Conservation (phyloP, 2,113 vertebrate species). For the Orcinus orca region DNA sequence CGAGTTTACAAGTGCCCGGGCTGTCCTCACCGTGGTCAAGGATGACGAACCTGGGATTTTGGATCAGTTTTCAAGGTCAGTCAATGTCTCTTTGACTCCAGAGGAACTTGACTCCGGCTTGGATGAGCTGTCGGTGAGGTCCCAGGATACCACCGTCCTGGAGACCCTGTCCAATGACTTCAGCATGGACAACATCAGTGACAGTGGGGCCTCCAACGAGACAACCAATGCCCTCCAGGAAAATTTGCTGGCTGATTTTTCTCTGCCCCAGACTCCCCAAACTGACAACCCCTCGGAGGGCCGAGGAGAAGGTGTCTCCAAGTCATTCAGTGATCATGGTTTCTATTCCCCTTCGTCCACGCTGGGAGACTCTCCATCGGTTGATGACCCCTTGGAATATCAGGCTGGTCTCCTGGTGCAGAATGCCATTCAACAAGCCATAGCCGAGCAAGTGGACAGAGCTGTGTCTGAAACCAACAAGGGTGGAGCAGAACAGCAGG, state of each 20-base stretch:
- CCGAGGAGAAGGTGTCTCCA: slow-evolving; percentile 81
- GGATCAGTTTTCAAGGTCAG: slow-evolving; percentile 83
- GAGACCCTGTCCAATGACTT: slow-evolving; percentile 92
- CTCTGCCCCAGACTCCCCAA: slow-evolving; percentile 89
- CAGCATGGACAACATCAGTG: slow-evolving; percentile 95
- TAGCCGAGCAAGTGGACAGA: slow-evolving; percentile 87
- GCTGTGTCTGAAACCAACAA: slow-evolving; percentile 43
- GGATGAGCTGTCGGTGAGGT: slow-evolving; percentile 94
- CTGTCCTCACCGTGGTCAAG: slow-evolving; percentile 91
- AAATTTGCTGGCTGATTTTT: slow-evolving; percentile 86
- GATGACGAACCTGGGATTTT: slow-evolving; percentile 90
- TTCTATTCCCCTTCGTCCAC: slow-evolving; percentile 79
- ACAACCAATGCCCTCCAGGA: slow-evolving; percentile 89
- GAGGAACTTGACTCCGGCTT: slow-evolving; percentile 96
- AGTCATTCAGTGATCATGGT: slow-evolving; percentile 84
- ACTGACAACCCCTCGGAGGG: slow-evolving; percentile 87
- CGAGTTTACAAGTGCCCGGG: slow-evolving; percentile 92
- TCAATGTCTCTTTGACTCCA: slow-evolving; percentile 83
- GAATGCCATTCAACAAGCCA: slow-evolving; percentile 93
- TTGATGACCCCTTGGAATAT: slow-evolving; percentile 91
- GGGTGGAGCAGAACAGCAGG: slow-evolving; percentile 56
- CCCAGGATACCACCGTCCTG: slow-evolving; percentile 93
- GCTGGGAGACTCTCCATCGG: slow-evolving; percentile 76
- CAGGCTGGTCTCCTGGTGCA: slow-evolving; percentile 94
- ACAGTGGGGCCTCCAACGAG: slow-evolving; percentile 93